These are phyloP conservation scores for Agrotis exclamationis DNA, from an alignment of 2,888 invertebrate species.

Conservation along the genomic window DNA sequence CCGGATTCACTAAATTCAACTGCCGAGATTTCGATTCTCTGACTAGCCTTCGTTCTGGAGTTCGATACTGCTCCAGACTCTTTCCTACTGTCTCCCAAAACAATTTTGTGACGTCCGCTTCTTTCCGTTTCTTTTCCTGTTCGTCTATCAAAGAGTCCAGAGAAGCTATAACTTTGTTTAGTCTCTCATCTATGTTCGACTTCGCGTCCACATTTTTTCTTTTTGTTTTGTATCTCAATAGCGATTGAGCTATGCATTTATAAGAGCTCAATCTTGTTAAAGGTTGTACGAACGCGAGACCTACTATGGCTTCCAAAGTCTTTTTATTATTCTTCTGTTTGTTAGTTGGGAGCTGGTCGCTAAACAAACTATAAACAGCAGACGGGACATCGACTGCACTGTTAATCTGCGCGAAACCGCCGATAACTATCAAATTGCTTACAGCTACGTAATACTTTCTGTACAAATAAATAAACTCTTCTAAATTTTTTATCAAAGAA, in stretches of 20 bases:
- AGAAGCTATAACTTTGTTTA: slow-evolving; percentile 91
- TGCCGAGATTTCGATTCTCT: slow-evolving; percentile 94
- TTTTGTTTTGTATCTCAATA: slow-evolving; percentile 87
- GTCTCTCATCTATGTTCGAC: slow-evolving; percentile 88
- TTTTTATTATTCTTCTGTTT: slow-evolving; percentile 90
- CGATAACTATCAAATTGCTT: slow-evolving; percentile 94
- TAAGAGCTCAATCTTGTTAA: slow-evolving; percentile 92
- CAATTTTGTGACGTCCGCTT: slow-evolving; percentile 93
- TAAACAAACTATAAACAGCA: slow-evolving; percentile 90
- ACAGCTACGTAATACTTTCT: slow-evolving; percentile 93
- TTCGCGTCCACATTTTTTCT: slow-evolving; percentile 83
- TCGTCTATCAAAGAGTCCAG: slow-evolving; percentile 92
- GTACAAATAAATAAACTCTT: slow-evolving; percentile 94
- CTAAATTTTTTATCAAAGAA: slow-evolving; percentile 93
- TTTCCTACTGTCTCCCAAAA: slow-evolving; percentile 95
- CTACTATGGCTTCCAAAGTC: slow-evolving; percentile 91
- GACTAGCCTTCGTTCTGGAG: slow-evolving; percentile 93
- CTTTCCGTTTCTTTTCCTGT: slow-evolving; percentile 91
- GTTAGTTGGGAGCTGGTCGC: slow-evolving; percentile 89
- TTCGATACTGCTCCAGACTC: slow-evolving; percentile 91
- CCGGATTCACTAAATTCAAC: slow-evolving; percentile 93
- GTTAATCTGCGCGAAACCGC: slow-evolving; percentile 93
- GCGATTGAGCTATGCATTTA: slow-evolving; percentile 91
- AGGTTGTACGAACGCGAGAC: slow-evolving; percentile 92
- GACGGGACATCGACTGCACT: slow-evolving; percentile 92